A percentile compares a stretch with the other conserved stretches of the same genome.
Evolutionary conservation across 2,797 vertebrate species (phyloP).

Genomic region (Megalops cyprinoides): DNA sequence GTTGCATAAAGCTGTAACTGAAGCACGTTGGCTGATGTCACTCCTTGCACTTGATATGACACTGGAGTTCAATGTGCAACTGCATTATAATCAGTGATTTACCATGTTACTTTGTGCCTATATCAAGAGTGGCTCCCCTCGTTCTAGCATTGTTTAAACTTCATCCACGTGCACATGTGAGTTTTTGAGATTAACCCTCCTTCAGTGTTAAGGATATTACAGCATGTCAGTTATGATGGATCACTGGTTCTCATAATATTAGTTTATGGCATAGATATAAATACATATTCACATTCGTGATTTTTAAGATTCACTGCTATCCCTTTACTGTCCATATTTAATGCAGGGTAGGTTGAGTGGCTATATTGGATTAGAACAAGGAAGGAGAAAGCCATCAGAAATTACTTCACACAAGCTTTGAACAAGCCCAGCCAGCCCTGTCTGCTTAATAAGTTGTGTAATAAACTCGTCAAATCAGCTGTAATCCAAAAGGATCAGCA

Average conservation of each 20-base stretch:
- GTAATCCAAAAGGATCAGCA: no score
- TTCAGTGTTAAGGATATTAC: neutral
- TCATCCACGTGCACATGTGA: neutral
- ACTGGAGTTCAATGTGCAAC: neutral
- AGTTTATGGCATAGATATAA: no score
- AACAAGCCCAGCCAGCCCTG: neutral
- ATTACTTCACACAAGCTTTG: neutral
- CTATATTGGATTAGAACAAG: neutral
- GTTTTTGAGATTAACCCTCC: neutral
- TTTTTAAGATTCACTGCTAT: no score
- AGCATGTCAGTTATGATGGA: no score
- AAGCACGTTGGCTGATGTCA: neutral
- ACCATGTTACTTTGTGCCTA: neutral
- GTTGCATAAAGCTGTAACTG: neutral
- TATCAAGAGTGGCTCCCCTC: neutral
- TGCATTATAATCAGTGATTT: neutral
- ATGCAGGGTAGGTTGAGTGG: neutral
- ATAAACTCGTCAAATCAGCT: no score
- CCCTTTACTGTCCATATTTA: neutral
- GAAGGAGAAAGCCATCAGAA: neutral
- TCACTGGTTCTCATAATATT: no score
- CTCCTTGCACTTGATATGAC: neutral
- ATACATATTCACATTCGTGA: no score
- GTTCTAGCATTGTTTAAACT: neutral
- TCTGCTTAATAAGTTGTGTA: no score